These are phyloP conservation scores for Drosophila sturtevanti DNA, from an alignment of 1,140 invertebrate genomes.

Conservation along the genomic window DNA sequence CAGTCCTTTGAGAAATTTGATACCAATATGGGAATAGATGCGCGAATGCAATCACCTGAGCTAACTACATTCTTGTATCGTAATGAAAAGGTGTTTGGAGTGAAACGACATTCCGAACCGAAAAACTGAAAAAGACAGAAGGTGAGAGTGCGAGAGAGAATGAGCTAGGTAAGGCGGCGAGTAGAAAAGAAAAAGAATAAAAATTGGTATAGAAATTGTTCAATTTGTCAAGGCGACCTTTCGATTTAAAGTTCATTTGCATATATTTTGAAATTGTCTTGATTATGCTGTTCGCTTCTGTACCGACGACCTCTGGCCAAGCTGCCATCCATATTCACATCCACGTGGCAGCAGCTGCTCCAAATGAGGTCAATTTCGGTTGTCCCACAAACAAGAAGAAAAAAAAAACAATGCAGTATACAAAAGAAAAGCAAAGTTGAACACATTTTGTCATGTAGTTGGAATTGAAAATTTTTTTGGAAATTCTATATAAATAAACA, in stretches of 20 bases:
- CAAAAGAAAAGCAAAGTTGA: neutral
- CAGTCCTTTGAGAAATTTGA: neutral
- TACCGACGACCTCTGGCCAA: slow-evolving; percentile 15
- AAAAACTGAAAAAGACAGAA: slow-evolving; percentile 6
- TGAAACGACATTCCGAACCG: slow-evolving; percentile 13
- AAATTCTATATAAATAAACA: neutral
- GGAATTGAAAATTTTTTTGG: neutral
- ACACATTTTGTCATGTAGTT: slow-evolving; percentile 1
- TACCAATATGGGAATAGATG: neutral
- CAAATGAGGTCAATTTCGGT: slow-evolving; percentile 50
- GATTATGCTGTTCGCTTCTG: slow-evolving; percentile 44
- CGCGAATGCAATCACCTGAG: neutral
- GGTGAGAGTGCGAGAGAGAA: neutral
- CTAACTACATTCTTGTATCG: slow-evolving; percentile 13
- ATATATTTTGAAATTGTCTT: slow-evolving; percentile 39
- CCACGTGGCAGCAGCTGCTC: slow-evolving; percentile 62
- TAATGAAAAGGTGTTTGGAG: neutral
- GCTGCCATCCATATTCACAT: neutral
- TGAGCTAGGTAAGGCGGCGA: too few species aligned
- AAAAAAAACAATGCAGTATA: neutral
- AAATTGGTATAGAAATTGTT: slow-evolving; percentile 59
- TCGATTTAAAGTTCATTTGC: slow-evolving; percentile 48
- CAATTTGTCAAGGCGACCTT: slow-evolving; percentile 58
- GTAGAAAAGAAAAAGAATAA: slow-evolving; percentile 8
- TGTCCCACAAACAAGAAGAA: neutral